Evolutionary conservation across 1,140 invertebrate species (phyloP).

Genomic region (Anthonomus grandis): DNA sequence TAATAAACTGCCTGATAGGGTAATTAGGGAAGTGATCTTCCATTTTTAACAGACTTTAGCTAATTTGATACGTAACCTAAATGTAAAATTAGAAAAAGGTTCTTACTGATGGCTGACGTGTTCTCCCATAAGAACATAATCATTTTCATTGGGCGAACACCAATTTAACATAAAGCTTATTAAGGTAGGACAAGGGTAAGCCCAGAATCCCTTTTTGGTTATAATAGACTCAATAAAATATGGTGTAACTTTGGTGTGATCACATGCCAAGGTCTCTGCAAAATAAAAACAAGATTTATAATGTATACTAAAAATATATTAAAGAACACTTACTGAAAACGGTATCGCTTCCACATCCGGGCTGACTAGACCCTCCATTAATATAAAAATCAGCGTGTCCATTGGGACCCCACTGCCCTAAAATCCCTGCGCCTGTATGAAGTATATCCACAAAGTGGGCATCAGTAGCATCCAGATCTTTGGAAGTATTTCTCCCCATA

Average conservation of each 20-base stretch:
- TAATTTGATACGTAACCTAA: too few species aligned
- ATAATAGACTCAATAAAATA: constrained; percentile 85
- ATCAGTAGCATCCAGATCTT: constrained; percentile 79
- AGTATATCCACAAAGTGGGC: constrained; percentile 85
- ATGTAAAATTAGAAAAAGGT: background rate
- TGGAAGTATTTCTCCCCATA: constrained; percentile 72
- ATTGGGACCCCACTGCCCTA: constrained; percentile 80
- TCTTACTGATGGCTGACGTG: constrained; percentile 53
- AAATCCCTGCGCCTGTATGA: constrained; percentile 82
- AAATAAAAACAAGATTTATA: background rate
- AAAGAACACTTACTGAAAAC: constrained; percentile 66
- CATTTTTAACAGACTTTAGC: too few species aligned
- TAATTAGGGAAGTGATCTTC: too few species aligned
- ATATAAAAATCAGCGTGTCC: constrained; percentile 89
- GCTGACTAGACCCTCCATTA: constrained; percentile 84
- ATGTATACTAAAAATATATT: constrained; percentile 9
- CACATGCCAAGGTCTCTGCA: constrained; percentile 79
- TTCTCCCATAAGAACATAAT: constrained; percentile 81
- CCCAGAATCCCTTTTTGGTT: constrained; percentile 73
- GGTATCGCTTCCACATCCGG: constrained; percentile 75
- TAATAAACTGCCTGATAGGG: too few species aligned
- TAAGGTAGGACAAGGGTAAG: constrained; percentile 74
- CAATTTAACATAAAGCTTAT: constrained; percentile 77
- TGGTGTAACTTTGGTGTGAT: constrained; percentile 83
- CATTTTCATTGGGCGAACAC: constrained; percentile 70